A percentile compares a stretch with the other conserved stretches of the same genome.
phyloP scores from a whole-genome alignment of 2,113 vertebrate genomes.

The Donacobius atricapilla region DNA sequence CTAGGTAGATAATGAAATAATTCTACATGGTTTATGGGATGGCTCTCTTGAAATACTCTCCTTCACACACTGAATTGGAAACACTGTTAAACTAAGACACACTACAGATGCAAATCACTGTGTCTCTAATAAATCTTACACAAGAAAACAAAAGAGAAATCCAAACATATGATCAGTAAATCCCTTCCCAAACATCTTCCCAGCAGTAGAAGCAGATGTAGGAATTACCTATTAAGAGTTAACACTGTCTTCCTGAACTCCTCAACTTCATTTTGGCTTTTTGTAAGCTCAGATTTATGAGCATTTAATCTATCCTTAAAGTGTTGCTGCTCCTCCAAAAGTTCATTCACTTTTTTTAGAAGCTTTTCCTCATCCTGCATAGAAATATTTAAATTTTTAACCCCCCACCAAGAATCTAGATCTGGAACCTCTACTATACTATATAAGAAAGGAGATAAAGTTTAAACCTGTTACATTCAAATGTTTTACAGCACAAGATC shows the following conservation, averaged over 20 bases:
- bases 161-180: neutral
- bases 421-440: neutral
- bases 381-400: constrained; percentile 1
- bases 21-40: neutral
- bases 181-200: neutral
- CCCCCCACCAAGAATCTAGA: neutral
- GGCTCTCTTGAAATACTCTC: neutral
- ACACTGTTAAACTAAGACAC: neutral
- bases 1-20: neutral
- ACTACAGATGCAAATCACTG: neutral
- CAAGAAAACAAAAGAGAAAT: neutral
- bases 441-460: neutral
- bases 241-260: constrained; percentile 74
- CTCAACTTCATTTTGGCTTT: constrained; percentile 79
- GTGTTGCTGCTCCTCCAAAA: constrained; percentile 69
- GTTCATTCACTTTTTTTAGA: constrained; percentile 73
- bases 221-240: constrained; percentile 78
- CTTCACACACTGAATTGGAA: neutral
- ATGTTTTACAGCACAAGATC: neutral
- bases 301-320: constrained; percentile 68
- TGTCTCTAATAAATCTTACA: neutral
- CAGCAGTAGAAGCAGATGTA: neutral
- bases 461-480: neutral
- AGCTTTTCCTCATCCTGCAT: constrained; percentile 79
- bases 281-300: constrained; percentile 72